phyloP scores from a whole-genome alignment of 2,113 vertebrate species.

The Lutjanus erythropterus region DNA sequence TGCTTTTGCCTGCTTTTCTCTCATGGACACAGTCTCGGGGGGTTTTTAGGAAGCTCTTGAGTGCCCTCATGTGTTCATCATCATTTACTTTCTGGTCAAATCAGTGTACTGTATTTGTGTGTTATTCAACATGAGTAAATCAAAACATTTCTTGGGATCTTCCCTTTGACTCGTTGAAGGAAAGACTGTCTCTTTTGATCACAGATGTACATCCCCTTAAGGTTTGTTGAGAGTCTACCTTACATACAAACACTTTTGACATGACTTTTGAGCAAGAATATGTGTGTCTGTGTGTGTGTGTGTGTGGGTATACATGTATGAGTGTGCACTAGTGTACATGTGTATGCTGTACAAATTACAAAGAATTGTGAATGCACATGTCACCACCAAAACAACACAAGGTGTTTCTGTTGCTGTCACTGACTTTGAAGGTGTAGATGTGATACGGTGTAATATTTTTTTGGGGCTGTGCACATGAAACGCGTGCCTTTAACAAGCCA shows the following conservation, averaged over 20 bases:
- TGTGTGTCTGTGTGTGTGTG: constrained; percentile 7
- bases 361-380: background rate
- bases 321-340: background rate
- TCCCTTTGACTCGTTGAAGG: background rate
- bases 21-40: constrained; percentile 50
- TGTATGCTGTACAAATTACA: background rate
- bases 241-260: background rate
- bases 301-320: background rate
- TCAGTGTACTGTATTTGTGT: constrained; percentile 2
- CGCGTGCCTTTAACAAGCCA: constrained; percentile 3
- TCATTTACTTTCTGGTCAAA: constrained; percentile 30
- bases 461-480: background rate
- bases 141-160: background rate
- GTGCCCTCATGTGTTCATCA: constrained; percentile 77
- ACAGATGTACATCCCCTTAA: background rate
- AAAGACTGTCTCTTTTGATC: constrained; percentile 27
- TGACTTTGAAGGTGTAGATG: constrained; percentile 17
- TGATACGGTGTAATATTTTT: background rate
- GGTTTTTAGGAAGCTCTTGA: constrained; percentile 67
- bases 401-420: background rate
- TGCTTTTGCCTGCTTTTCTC: constrained; percentile 33
- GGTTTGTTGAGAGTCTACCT: background rate
- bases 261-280: constrained; percentile 5
- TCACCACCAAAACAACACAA: background rate
- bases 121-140: constrained; percentile 10